phyloP scores from a whole-genome alignment of 1,140 invertebrate genomes.

The Octopus bimaculoides region DNA sequence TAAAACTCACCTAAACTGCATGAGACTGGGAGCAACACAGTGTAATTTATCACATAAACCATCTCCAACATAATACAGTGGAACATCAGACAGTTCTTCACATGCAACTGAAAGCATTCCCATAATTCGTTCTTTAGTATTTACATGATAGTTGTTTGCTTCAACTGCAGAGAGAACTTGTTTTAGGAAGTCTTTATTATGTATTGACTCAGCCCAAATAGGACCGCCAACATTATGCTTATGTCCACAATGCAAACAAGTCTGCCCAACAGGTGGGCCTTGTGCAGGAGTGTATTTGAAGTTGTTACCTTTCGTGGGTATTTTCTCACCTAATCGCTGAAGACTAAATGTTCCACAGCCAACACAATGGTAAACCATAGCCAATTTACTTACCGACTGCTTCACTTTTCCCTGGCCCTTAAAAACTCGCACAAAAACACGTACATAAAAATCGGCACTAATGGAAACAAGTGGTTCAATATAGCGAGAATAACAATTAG shows the following conservation, averaged over 20 bases:
- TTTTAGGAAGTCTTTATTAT: constrained; percentile 75
- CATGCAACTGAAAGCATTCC: constrained; percentile 61
- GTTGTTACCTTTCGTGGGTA: constrained; percentile 50
- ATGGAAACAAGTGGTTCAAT: constrained; percentile 88
- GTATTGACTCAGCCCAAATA: constrained; percentile 85
- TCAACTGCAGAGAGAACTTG: constrained; percentile 57
- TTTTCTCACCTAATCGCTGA: constrained; percentile 71
- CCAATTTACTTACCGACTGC: constrained; percentile 71
- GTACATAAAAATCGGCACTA: constrained; percentile 95
- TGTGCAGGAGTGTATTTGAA: constrained; percentile 67
- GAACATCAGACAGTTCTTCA: constrained; percentile 79
- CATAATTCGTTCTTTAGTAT: constrained; percentile 72
- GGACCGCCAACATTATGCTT: constrained; percentile 85
- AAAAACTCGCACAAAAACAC: constrained; percentile 87
- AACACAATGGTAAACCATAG: constrained; percentile 82
- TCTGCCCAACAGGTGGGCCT: constrained; percentile 66
- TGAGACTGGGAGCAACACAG: constrained; percentile 58
- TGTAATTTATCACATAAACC: constrained; percentile 67
- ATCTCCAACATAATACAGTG: constrained; percentile 82
- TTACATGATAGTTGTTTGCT: constrained; percentile 43
- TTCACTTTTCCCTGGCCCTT: constrained; percentile 81
- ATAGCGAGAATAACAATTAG: constrained; percentile 88
- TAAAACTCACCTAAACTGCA: constrained; percentile 63
- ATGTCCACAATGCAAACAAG: constrained; percentile 76
- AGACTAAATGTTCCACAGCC: constrained; percentile 79